Conservation (phyloP, 2,888 invertebrate genomes). For the Gryllus longicercus region DNA sequence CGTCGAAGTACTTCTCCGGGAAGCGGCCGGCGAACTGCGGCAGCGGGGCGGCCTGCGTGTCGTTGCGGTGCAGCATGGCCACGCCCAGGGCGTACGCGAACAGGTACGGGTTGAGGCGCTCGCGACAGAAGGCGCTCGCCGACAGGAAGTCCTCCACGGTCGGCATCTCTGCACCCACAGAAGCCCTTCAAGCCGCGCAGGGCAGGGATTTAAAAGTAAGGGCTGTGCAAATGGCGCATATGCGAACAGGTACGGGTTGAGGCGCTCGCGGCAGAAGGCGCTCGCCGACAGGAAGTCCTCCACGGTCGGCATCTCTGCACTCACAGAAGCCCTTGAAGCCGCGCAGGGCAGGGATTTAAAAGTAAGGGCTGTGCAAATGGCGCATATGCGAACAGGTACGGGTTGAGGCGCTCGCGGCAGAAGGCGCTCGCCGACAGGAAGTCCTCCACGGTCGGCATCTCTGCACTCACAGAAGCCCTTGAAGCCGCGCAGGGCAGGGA, state of each 20-base stretch:
- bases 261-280: slow-evolving; percentile 54
- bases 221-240: slow-evolving; percentile 45
- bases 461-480: neutral
- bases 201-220: no score
- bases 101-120: slow-evolving; percentile 41
- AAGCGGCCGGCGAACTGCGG: slow-evolving; percentile 41
- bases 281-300: slow-evolving; percentile 18
- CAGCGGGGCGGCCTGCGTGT: slow-evolving; percentile 39
- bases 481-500: no score
- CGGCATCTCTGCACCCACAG: neutral
- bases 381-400: slow-evolving; percentile 43
- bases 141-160: neutral
- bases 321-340: no score
- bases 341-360: no score
- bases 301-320: neutral
- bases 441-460: neutral
- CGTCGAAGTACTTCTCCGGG: slow-evolving; percentile 42
- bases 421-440: slow-evolving; percentile 30
- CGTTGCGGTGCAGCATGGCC: slow-evolving; percentile 39
- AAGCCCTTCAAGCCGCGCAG: no score
- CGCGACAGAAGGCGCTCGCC: slow-evolving; percentile 37
- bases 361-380: slow-evolving; percentile 45
- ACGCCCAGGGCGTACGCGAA: slow-evolving; percentile 42
- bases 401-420: slow-evolving; percentile 66
- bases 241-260: slow-evolving; percentile 58